Base-by-base conservation (phyloP, 1,140 invertebrate genomes). In the Aphelinus atriplicis region DNA sequence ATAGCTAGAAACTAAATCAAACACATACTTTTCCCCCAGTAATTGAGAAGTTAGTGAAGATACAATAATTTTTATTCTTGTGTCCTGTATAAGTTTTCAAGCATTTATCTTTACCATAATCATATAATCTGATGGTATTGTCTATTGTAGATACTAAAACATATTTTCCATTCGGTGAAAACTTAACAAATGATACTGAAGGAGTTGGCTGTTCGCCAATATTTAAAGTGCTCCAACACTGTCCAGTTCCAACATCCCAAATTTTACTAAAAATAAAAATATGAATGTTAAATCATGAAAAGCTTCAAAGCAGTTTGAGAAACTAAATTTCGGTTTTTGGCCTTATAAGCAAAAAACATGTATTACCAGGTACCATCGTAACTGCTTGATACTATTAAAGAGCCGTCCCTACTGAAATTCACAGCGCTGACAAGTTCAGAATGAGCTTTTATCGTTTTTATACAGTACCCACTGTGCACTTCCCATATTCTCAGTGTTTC, bases 391-490 rank as follows among this genome's bases (percentile, higher is more conserved):
- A 99, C 97, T 86, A 99, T 99, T 60, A 99, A 90, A 48, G 96
- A 97, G 5, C 98, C 98, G 89, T 99, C 98, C 87, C 98, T 92
- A 87, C 99, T 99, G 84, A 99, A 99, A 88, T 98, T 95, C 69
- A 97, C 95, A n/a, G 98, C 98, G 81, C 97, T 99, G 3, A 99
- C 98, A 77, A 98, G 98, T 91, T 99, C 98, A n/a, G 97, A 98
- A 89, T 99, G 98, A 45, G 98, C 98, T 57, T 98, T 98, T 80
- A 99, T 88, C 5, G 97, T 99, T 90, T 99, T 99, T 68, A 99
- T 89, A 90, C 98, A 99, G 91, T 98, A 99, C 85, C 98, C 98
- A 76, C 97, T 98, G 87, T 97, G 93, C 0, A 99, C 97, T 89
- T 99, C 98, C 98, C 98, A 99, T 82, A 99, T 98, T 79, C 97